phyloP scores from a whole-genome alignment of 2,797 vertebrate species.

The Sciaenops ocellatus region DNA sequence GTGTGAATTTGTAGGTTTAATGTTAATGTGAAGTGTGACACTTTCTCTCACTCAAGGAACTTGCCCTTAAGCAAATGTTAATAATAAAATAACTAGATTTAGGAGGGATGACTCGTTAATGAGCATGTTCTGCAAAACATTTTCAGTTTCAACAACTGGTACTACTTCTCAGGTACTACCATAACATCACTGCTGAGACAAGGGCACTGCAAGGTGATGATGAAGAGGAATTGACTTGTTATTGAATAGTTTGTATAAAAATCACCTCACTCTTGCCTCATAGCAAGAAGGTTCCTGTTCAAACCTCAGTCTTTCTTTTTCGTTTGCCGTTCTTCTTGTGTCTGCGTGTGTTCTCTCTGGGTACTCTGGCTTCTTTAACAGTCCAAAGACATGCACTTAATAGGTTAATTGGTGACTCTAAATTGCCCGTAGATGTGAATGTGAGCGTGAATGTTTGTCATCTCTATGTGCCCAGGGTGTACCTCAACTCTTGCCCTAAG shows the following conservation, averaged over 20 bases:
- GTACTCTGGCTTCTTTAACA: too few species aligned
- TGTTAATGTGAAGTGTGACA: constrained; percentile 20
- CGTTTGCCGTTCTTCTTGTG: too few species aligned
- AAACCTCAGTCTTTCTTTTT: too few species aligned
- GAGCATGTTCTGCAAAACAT: not conserved
- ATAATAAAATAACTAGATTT: constrained; percentile 9
- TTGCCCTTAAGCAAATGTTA: constrained; percentile 1
- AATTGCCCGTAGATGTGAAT: too few species aligned
- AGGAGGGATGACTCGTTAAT: not conserved
- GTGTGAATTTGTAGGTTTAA: constrained; percentile 10
- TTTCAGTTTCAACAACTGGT: constrained; percentile 14
- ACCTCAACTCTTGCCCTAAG: too few species aligned
- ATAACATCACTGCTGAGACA: not conserved
- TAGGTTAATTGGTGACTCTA: too few species aligned
- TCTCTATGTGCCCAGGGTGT: too few species aligned
- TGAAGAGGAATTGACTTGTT: constrained; percentile 1
- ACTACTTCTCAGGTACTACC: constrained; percentile 5
- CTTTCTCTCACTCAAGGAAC: constrained; percentile 16
- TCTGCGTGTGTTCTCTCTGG: too few species aligned
- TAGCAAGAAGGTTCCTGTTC: too few species aligned
- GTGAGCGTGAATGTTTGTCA: too few species aligned
- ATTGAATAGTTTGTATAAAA: constrained; percentile 1
- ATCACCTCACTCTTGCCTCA: too few species aligned
- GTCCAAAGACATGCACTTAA: too few species aligned
- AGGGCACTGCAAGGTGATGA: constrained; percentile 2